Base-by-base conservation (phyloP, 2,797 vertebrate genomes). In the Myotis myotis region DNA sequence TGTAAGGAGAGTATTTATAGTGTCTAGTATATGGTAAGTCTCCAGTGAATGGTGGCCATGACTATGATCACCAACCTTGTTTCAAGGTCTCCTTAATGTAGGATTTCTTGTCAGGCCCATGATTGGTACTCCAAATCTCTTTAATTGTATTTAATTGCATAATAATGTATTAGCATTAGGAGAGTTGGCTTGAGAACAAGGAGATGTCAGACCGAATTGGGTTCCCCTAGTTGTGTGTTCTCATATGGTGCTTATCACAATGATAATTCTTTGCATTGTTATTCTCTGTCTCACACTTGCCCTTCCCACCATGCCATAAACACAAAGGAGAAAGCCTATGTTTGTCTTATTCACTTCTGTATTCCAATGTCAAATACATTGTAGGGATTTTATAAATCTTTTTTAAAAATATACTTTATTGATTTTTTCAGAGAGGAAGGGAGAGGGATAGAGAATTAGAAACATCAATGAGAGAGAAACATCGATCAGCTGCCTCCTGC, bases 171-270 rank as follows among this genome's bases (percentile, higher is more conserved):
- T 62, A 10, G 3, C 16, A 36, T 70, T 68, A 70, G 33, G 33
- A 87, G 23, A 66, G 15, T 22, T 57, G 60, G 6, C 60, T 41
- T 72, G 38, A 57, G 60, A 78, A 36, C 36, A 38, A 72, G 22
- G 53, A n/a, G 6, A 9, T 70, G 19, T 66, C 11, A 10, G 1
- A 20, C 13, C 30, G n/a, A 53, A n/a, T 10, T 49, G 30, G 44
- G 12, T 28, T 38, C 41, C 33, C 30, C n/a, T 47, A 25, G 2
- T 33, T 33, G 6, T 66, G 11, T 55, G 55, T 1, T n/a, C 33
- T 47, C 28, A 2, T 1, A 2, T 0, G 2, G 44, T 3, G 1
- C 7, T 80, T 49, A 75, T n/a, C n/a, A 16, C 17, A 49, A 8
- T 11, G 91, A 49, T 44, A 12, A 53, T 60, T 53, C 25, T 44